Evolutionary conservation across 2,113 vertebrate species (phyloP).

Genomic region (Neodontobutis hainanensis): DNA sequence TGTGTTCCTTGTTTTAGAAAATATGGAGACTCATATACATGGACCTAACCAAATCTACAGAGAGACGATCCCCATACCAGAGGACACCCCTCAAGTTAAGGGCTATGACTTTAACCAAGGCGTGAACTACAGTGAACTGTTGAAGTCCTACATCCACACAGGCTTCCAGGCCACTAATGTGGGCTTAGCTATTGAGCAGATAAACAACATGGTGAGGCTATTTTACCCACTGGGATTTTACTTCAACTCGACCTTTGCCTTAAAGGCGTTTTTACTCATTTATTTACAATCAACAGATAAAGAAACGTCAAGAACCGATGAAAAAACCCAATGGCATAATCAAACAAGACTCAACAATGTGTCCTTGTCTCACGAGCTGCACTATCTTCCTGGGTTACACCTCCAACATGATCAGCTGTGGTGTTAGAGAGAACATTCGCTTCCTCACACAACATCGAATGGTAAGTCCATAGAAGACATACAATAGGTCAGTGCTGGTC

Average conservation of each 20-base stretch:
- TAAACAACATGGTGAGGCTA: slow-evolving; percentile 84
- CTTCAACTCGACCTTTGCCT: too few species aligned
- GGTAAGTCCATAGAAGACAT: slow-evolving; percentile 59
- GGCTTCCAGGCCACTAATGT: slow-evolving; percentile 89
- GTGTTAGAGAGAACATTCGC: slow-evolving; percentile 84
- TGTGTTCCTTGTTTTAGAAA: too few species aligned
- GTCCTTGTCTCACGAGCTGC: slow-evolving; percentile 72
- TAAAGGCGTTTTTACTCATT: too few species aligned
- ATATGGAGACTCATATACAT: too few species aligned
- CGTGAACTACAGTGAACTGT: slow-evolving; percentile 78
- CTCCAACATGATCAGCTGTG: slow-evolving; percentile 87
- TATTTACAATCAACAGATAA: slow-evolving; percentile 68
- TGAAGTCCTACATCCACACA: slow-evolving; percentile 81
- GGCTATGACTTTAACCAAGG: slow-evolving; percentile 87
- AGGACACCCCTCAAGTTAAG: slow-evolving; percentile 75
- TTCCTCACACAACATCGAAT: slow-evolving; percentile 84
- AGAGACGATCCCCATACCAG: slow-evolving; percentile 55
- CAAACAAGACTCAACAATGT: neutral
- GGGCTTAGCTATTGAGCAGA: slow-evolving; percentile 82
- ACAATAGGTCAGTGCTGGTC: too few species aligned
- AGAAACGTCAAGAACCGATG: slow-evolving; percentile 78
- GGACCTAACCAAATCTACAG: too few species aligned
- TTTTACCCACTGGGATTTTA: too few species aligned
- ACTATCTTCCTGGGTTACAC: slow-evolving; percentile 90
- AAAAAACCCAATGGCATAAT: slow-evolving; percentile 19